phyloP scores from a whole-genome alignment of 2,797 vertebrate species.

The Acrossocheilus fasciatus region DNA sequence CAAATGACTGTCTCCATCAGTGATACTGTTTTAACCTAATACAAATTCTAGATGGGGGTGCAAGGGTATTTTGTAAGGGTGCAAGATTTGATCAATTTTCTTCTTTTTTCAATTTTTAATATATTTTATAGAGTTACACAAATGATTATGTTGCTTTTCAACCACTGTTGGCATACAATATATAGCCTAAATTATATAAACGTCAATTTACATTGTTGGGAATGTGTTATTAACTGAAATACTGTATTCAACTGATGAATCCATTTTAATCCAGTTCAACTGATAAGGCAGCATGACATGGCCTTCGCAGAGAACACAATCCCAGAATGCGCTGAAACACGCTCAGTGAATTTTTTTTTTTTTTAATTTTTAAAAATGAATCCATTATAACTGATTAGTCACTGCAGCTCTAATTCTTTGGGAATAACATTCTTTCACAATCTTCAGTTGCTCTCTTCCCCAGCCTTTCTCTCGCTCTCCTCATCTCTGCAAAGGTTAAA shows the following conservation, averaged over 20 bases:
- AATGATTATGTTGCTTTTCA: too few species aligned
- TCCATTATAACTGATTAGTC: background rate
- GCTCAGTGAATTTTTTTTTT: background rate
- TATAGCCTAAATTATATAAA: background rate
- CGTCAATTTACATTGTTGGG: background rate
- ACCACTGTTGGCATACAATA: too few species aligned
- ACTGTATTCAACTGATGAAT: background rate
- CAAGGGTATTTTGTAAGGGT: too few species aligned
- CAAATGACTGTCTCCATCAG: too few species aligned
- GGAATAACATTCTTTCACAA: background rate
- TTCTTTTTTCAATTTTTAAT: too few species aligned
- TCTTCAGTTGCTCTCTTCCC: background rate
- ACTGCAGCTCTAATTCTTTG: background rate
- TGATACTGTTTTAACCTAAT: too few species aligned
- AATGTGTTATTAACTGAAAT: background rate
- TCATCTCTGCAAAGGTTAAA: slow-evolving; percentile 56
- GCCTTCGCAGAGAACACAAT: background rate
- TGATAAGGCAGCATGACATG: background rate
- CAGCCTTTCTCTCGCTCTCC: slow-evolving; percentile 10
- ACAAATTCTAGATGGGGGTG: too few species aligned
- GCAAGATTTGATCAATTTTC: too few species aligned
- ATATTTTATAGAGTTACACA: too few species aligned
- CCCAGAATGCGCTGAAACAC: background rate
- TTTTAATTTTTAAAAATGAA: background rate
- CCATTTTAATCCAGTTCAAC: background rate